Conservation (phyloP, 23 tunicate genomes). For the Styela clava region DNA sequence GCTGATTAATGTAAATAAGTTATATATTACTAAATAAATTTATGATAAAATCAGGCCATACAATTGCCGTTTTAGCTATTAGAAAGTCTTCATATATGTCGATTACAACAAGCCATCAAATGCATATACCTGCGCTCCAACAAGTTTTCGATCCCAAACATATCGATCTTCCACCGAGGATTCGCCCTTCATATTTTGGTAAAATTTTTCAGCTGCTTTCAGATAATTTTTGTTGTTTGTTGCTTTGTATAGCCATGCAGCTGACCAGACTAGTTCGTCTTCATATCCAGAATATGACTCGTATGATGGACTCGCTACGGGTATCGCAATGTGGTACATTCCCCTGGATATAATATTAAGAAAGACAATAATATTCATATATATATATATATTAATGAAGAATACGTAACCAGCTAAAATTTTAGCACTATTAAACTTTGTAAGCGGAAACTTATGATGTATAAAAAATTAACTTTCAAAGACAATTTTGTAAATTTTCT, state of each 20-base stretch:
- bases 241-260: slow-evolving; percentile 83
- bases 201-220: slow-evolving; percentile 28
- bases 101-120: too few relatives aligned
- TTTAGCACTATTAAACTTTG: too few relatives aligned
- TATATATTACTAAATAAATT: neutral
- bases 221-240: slow-evolving; percentile 57
- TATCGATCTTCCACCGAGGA: slow-evolving; percentile 40
- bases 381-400: too few relatives aligned
- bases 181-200: slow-evolving; percentile 11
- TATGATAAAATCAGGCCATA: too few relatives aligned
- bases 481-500: too few relatives aligned
- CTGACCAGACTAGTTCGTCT: slow-evolving; percentile 92
- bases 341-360: slow-evolving; percentile 27
- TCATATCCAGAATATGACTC: slow-evolving; percentile 72
- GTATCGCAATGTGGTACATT: slow-evolving; percentile 63
- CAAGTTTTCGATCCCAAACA: slow-evolving; percentile 78
- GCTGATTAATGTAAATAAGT: neutral
- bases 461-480: too few relatives aligned
- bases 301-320: slow-evolving; percentile 61
- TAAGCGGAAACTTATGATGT: too few relatives aligned
- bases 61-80: too few relatives aligned
- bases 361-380: too few relatives aligned
- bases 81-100: too few relatives aligned
- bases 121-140: slow-evolving; percentile 67
- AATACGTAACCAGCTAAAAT: too few relatives aligned